phyloP scores from a whole-genome alignment of 2,113 vertebrate species.

The Stictonetta naevosa region DNA sequence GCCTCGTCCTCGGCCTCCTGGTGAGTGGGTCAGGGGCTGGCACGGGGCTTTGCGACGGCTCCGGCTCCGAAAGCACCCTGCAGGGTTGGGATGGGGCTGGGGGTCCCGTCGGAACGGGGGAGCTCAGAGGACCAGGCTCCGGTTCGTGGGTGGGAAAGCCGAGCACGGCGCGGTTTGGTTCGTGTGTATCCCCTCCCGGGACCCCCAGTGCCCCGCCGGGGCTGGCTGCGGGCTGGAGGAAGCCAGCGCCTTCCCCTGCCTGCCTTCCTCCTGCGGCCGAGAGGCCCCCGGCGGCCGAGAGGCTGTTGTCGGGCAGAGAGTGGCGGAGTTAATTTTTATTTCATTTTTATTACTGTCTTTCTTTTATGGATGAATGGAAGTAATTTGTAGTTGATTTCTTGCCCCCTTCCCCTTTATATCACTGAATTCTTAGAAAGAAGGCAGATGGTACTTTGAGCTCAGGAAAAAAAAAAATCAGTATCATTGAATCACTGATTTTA shows the following conservation, averaged over 20 bases:
- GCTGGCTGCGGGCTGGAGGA: rapidly evolving
- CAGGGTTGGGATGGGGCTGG: no score
- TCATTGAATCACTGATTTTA: background rate
- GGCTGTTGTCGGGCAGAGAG: background rate
- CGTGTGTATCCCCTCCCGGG: no score
- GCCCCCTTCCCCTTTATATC: background rate
- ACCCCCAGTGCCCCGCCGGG: no score
- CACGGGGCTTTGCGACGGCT: no score
- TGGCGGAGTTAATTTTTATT: rapidly evolving
- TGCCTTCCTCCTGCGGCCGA: no score
- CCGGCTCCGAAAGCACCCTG: no score
- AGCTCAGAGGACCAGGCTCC: no score
- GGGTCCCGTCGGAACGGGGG: no score
- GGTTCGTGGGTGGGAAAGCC: no score
- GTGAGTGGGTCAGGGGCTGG: conserved; percentile 61
- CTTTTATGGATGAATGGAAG: background rate
- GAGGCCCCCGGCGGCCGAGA: background rate
- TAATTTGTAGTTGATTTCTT: background rate
- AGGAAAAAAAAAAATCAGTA: background rate
- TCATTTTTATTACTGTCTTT: rapidly evolving
- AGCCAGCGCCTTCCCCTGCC: background rate
- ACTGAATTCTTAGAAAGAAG: background rate
- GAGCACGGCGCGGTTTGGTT: no score
- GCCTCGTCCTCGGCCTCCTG: conserved; percentile 67
- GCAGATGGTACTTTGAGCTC: background rate